Conservation (phyloP, 2,797 vertebrate species). For the Sebastiscus tertius region DNA sequence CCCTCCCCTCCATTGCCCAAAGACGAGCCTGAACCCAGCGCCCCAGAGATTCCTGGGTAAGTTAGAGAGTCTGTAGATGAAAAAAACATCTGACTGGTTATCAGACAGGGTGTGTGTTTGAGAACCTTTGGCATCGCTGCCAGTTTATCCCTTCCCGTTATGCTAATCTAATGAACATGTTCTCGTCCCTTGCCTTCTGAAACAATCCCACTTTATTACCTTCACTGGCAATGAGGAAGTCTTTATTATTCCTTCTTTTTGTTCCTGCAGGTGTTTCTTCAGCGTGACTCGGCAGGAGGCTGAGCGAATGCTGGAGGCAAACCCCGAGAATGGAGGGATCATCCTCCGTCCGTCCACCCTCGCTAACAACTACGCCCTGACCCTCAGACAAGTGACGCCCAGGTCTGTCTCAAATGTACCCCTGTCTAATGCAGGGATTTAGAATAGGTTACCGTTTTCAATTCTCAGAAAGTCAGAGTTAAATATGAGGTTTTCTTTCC, state of each 20-base stretch:
- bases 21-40: background rate
- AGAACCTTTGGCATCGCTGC: background rate
- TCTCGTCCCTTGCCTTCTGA: background rate
- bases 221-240: background rate
- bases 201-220: background rate
- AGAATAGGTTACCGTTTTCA: background rate
- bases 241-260: background rate
- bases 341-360: slow-evolving; percentile 85
- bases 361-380: slow-evolving; percentile 82
- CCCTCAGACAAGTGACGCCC: slow-evolving; percentile 62
- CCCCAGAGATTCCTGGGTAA: slow-evolving; percentile 52
- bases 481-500: background rate
- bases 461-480: background rate
- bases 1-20: fast-evolving
- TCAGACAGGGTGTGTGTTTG: background rate
- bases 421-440: background rate
- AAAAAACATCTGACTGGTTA: background rate
- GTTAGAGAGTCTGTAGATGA: background rate
- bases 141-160: background rate
- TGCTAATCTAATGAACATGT: background rate
- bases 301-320: slow-evolving; percentile 77
- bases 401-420: slow-evolving; percentile 53
- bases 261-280: slow-evolving; percentile 69
- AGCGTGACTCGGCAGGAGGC: slow-evolving; percentile 83
- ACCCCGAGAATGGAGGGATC: slow-evolving; percentile 81